These are phyloP conservation scores for Nixonia krombeini DNA, from an alignment of 1,140 invertebrate genomes.

Conservation along the genomic window DNA sequence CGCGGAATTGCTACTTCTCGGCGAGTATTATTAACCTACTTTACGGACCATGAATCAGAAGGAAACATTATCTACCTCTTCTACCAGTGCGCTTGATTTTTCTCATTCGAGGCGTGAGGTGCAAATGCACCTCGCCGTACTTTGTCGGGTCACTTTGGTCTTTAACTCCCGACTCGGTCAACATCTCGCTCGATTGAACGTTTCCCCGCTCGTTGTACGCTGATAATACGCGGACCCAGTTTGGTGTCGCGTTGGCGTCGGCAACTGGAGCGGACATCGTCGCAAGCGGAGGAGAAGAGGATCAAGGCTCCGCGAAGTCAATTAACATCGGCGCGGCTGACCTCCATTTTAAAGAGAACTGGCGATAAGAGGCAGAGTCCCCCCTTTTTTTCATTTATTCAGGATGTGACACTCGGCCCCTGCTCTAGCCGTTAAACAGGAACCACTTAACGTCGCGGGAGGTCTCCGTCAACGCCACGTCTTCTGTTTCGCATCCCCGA, in stretches of 20 bases:
- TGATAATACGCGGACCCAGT: too few relatives aligned
- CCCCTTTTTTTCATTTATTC: constrained; percentile 36
- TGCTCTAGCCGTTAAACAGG: constrained; percentile 35
- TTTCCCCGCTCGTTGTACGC: too few relatives aligned
- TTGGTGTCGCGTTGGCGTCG: too few relatives aligned
- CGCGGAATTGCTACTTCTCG: constrained; percentile 25
- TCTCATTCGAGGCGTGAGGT: too few relatives aligned
- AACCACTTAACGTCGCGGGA: constrained; percentile 51
- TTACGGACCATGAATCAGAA: constrained; percentile 20
- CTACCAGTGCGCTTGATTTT: not conserved
- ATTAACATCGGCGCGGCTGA: constrained; percentile 37
- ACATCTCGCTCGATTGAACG: too few relatives aligned
- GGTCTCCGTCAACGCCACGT: too few relatives aligned
- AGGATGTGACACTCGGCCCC: constrained; percentile 43
- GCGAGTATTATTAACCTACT: constrained; percentile 42
- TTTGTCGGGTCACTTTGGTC: too few relatives aligned
- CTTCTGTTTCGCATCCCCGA: constrained; percentile 27
- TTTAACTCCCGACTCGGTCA: too few relatives aligned
- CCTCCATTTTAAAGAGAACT: constrained; percentile 32
- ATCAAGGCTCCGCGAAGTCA: constrained; percentile 38
- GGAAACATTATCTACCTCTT: not conserved
- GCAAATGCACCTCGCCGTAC: too few relatives aligned
- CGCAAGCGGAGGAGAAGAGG: constrained; percentile 28
- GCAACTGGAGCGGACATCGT: constrained; percentile 38
- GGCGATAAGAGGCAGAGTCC: constrained; percentile 9